phyloP scores from a whole-genome alignment of 2,888 invertebrate genomes.

The Achlya flavicornis region DNA sequence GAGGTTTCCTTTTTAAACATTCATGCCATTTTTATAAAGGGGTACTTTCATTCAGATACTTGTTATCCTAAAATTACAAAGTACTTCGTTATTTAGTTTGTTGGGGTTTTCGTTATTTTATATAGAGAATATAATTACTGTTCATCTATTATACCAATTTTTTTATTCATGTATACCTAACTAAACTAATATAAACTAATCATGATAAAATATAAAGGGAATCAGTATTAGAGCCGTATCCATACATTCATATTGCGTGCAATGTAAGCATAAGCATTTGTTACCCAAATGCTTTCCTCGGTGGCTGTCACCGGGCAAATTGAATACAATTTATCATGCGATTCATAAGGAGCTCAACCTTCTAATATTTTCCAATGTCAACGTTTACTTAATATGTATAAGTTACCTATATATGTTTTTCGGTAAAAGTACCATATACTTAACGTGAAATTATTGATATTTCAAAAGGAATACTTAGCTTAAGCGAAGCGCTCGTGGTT shows the following conservation, averaged over 20 bases:
- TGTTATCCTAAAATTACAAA: background rate
- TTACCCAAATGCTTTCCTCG: slow-evolving; percentile 77
- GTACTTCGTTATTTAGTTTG: background rate
- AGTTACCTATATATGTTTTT: background rate
- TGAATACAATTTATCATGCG: slow-evolving; percentile 80
- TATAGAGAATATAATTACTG: too few relatives aligned
- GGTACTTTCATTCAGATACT: too few relatives aligned
- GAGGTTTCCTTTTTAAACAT: too few relatives aligned
- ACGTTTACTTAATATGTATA: slow-evolving; percentile 32
- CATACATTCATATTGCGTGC: slow-evolving; percentile 68
- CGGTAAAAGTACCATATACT: too few relatives aligned
- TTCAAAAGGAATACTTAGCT: background rate
- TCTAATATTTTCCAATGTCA: slow-evolving; percentile 52
- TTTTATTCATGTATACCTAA: background rate
- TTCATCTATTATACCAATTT: too few relatives aligned
- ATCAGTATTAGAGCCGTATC: slow-evolving; percentile 11
- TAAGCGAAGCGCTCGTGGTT: too few relatives aligned
- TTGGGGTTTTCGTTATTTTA: too few relatives aligned
- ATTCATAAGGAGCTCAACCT: slow-evolving; percentile 64
- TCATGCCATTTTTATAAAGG: too few relatives aligned
- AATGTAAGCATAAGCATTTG: slow-evolving; percentile 75
- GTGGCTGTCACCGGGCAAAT: slow-evolving; percentile 77
- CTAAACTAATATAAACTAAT: background rate
- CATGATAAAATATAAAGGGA: slow-evolving; percentile 10
- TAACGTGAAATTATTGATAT: background rate